These are phyloP conservation scores for Fistularia commersonii DNA, from an alignment of 2,797 vertebrate genomes.

Conservation along the genomic window DNA sequence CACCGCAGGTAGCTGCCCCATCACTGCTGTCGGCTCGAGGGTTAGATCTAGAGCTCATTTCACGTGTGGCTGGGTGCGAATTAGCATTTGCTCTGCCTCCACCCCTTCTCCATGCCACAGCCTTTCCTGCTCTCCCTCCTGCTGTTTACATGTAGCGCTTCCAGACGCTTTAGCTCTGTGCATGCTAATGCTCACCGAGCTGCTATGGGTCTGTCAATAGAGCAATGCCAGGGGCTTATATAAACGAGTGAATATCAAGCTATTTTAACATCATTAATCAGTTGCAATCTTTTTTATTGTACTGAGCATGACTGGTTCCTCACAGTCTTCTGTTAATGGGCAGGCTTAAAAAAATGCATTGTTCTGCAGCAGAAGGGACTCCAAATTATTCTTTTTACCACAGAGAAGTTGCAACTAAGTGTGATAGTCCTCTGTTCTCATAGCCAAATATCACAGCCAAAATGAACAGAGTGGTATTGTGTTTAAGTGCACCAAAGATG, in stretches of 20 bases:
- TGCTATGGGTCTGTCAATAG: conserved; percentile 31
- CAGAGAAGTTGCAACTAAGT: too few species aligned
- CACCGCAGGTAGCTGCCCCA: conserved; percentile 51
- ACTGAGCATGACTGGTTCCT: conserved; percentile 11
- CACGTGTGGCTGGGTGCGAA: conserved; percentile 80
- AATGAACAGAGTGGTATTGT: conserved; percentile 39
- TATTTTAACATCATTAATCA: conserved; percentile 33
- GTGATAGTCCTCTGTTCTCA: conserved; percentile 27
- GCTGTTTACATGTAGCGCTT: conserved; percentile 49
- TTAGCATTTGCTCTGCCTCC: conserved; percentile 72
- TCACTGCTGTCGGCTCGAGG: conserved; percentile 52
- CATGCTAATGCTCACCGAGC: conserved; percentile 42
- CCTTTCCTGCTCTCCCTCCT: conserved; percentile 32
- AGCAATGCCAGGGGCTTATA: conserved; percentile 37
- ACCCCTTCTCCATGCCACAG: conserved; percentile 40
- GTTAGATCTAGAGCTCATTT: conserved; percentile 78
- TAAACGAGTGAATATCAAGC: conserved; percentile 47
- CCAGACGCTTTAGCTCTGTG: conserved; percentile 42
- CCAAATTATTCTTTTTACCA: conserved; percentile 24
- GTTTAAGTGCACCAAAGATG: too few species aligned
- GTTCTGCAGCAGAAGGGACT: conserved; percentile 21
- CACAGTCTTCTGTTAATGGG: conserved; percentile 28
- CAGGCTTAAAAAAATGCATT: conserved; percentile 15
- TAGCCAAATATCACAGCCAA: conserved; percentile 21
- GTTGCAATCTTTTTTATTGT: conserved; percentile 24